Evolutionary conservation across 2,113 vertebrate genomes (phyloP).

Genomic region (Microcebus murinus): DNA sequence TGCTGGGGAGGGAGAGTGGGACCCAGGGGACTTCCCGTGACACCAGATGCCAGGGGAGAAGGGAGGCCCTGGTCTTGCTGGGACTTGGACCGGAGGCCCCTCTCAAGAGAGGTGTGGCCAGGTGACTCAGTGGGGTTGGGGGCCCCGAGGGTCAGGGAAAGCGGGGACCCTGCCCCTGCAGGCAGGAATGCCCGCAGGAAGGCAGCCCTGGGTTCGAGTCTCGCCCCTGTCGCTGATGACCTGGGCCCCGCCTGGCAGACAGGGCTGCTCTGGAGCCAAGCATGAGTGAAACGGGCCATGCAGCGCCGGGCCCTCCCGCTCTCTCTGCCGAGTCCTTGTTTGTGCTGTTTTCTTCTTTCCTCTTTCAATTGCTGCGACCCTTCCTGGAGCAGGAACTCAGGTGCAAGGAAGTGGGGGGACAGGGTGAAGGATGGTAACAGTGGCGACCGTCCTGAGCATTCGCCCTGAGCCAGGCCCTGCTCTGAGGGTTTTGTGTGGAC

Average conservation of each 20-base stretch:
- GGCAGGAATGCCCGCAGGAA: rapidly evolving
- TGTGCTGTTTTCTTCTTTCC: neutral
- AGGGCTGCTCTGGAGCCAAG: rapidly evolving
- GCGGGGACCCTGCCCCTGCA: no score
- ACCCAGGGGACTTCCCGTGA: no score
- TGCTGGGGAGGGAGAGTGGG: neutral
- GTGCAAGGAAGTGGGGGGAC: neutral
- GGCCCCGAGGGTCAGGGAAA: neutral
- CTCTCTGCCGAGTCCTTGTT: neutral
- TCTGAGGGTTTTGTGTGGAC: rapidly evolving
- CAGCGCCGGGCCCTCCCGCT: rapidly evolving
- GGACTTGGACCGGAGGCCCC: neutral
- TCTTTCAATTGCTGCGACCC: neutral
- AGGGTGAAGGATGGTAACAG: neutral
- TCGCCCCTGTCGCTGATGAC: rapidly evolving
- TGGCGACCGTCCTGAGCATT: rapidly evolving
- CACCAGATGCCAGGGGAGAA: neutral
- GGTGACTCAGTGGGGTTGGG: neutral
- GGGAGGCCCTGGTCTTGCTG: neutral
- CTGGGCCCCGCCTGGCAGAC: neutral
- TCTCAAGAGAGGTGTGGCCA: neutral
- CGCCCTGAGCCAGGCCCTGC: rapidly evolving
- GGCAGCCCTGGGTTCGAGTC: neutral
- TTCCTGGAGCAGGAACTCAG: neutral
- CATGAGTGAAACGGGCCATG: neutral